Conservation (phyloP, 2,797 vertebrate genomes). For the Sebastes matsubarae region DNA sequence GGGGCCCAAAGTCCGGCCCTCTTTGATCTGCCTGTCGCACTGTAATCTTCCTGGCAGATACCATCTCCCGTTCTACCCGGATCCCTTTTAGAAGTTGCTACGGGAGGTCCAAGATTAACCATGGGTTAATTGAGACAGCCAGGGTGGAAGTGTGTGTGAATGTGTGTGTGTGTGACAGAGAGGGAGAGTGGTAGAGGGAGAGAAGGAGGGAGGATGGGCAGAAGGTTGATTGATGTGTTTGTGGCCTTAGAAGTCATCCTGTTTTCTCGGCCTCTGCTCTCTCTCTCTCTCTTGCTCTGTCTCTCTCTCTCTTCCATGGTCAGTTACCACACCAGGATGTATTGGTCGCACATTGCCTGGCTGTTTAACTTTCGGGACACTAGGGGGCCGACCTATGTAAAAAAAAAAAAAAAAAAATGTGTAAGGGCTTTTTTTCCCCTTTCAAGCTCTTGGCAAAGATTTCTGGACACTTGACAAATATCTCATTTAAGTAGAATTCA, state of each 20-base stretch:
- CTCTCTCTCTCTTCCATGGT: background rate
- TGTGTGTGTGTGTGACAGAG: conserved; percentile 40
- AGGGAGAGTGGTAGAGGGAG: conserved; percentile 49
- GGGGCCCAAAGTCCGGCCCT: conserved; percentile 92
- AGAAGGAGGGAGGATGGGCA: conserved; percentile 61
- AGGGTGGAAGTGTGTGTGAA: conserved; percentile 68
- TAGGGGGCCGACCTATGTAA: conserved; percentile 59
- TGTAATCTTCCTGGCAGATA: conserved; percentile 97
- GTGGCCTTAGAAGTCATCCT: conserved; percentile 79
- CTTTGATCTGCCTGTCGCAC: conserved; percentile 95
- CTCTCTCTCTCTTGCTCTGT: conserved; percentile 24
- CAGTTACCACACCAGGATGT: conserved; percentile 59
- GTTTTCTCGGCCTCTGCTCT: conserved; percentile 73
- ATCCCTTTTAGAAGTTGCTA: conserved; percentile 89
- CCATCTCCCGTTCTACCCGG: conserved; percentile 89
- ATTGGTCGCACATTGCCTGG: conserved; percentile 63
- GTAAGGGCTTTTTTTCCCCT: background rate
- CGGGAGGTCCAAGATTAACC: conserved; percentile 90
- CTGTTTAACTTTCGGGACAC: conserved; percentile 75
- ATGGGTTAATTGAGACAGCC: conserved; percentile 91
- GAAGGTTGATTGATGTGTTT: conserved; percentile 84
- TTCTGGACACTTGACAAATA: background rate
- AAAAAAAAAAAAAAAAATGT: background rate
- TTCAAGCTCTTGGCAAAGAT: background rate
- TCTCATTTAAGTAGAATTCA: background rate